These are phyloP conservation scores for Oligia strigilis DNA, from an alignment of 2,888 invertebrate genomes.

Conservation along the genomic window DNA sequence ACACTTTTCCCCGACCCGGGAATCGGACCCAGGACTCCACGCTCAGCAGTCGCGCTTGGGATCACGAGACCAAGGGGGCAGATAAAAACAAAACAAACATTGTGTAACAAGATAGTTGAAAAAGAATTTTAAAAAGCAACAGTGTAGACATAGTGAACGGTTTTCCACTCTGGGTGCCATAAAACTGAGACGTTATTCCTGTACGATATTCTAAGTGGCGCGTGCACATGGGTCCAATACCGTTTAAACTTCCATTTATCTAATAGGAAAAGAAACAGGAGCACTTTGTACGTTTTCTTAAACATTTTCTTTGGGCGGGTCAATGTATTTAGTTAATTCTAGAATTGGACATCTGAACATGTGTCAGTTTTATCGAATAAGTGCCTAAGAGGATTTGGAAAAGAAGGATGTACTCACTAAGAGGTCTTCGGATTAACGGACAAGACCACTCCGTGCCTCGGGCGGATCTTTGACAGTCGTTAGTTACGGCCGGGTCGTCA, in stretches of 20 bases:
- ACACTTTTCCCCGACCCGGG: no score
- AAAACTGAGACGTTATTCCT: conserved; percentile 37
- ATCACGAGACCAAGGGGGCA: no score
- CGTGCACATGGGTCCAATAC: conserved; percentile 55
- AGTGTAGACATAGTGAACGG: conserved; percentile 11
- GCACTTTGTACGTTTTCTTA: conserved; percentile 5
- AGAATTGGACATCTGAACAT: background rate
- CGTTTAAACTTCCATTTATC: conserved; percentile 46
- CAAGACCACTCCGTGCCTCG: no score
- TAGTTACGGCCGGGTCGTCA: no score
- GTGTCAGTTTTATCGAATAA: background rate
- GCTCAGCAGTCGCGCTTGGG: no score
- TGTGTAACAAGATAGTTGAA: background rate
- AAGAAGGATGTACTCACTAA: background rate
- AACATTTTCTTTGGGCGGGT: conserved; percentile 7
- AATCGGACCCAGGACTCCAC: no score
- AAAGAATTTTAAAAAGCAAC: conserved; percentile 14
- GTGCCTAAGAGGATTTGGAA: background rate
- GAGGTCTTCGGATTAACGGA: background rate
- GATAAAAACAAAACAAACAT: no score
- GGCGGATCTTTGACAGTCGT: no score
- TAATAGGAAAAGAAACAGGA: conserved; percentile 44
- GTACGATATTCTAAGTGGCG: conserved; percentile 55
- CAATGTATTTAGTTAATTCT: conserved; percentile 31
- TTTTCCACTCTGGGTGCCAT: conserved; percentile 18